A percentile compares a stretch with the other conserved stretches of the same genome.
These are phyloP conservation scores for Seriola dumerili DNA, from an alignment of 2,113 vertebrate species.

Conservation along the genomic window DNA sequence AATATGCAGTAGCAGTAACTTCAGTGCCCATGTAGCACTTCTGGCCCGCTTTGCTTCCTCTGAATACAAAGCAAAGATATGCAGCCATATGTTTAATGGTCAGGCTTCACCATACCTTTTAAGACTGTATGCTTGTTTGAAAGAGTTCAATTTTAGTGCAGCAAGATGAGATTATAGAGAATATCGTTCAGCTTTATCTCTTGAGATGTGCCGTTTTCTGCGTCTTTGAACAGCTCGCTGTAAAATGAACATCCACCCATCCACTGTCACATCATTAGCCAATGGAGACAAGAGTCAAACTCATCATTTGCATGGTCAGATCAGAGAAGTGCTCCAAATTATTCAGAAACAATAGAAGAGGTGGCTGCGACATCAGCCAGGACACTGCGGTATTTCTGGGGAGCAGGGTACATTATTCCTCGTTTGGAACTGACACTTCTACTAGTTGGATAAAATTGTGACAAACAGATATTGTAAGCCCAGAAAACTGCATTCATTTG, in stretches of 20 bases:
- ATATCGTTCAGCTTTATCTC: slow-evolving; percentile 46
- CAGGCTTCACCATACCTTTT: not conserved
- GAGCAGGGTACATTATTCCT: slow-evolving; percentile 51
- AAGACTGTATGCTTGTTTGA: slow-evolving; percentile 21
- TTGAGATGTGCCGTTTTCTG: slow-evolving; percentile 25
- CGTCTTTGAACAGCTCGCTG: slow-evolving; percentile 34
- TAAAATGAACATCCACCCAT: slow-evolving; percentile 47
- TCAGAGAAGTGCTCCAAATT: slow-evolving; percentile 30
- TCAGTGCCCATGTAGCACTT: slow-evolving; percentile 35
- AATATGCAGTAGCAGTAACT: slow-evolving; percentile 61
- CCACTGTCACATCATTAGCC: slow-evolving; percentile 54
- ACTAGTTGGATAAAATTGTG: slow-evolving; percentile 38
- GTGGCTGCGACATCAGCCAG: slow-evolving; percentile 27
- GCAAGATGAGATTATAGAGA: slow-evolving; percentile 23
- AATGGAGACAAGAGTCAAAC: slow-evolving; percentile 37
- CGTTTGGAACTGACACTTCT: slow-evolving; percentile 47
- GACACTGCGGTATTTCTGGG: slow-evolving; percentile 37
- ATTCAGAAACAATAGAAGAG: slow-evolving; percentile 51
- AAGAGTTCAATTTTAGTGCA: slow-evolving; percentile 33
- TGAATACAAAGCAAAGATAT: slow-evolving; percentile 36
- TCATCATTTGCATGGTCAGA: slow-evolving; percentile 58
- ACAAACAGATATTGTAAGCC: slow-evolving; percentile 38
- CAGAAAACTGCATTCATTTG: slow-evolving; percentile 40
- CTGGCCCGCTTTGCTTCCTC: slow-evolving; percentile 17
- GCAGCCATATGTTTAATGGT: slow-evolving; percentile 50